These are phyloP conservation scores for Callospermophilus lateralis DNA, from an alignment of 2,113 vertebrate genomes.

Conservation along the genomic window DNA sequence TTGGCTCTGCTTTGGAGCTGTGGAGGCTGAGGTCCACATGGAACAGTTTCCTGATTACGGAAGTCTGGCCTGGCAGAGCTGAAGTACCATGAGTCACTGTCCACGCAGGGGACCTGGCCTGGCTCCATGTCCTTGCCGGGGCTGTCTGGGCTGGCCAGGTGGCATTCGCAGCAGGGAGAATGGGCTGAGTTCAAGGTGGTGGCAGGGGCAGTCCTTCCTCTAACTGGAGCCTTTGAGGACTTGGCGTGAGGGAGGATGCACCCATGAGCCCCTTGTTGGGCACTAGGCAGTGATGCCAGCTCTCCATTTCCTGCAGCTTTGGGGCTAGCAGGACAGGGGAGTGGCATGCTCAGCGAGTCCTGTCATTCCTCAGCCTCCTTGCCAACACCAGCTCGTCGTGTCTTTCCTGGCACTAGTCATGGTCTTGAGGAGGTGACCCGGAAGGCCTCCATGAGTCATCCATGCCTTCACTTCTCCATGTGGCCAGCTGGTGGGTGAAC, in stretches of 20 bases:
- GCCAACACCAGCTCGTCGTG: not conserved
- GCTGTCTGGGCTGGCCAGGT: not conserved
- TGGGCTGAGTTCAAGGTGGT: conserved; percentile 10
- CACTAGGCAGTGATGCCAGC: not conserved
- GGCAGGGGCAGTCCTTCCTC: not conserved
- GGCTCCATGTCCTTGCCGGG: conserved; percentile 1
- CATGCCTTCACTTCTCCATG: too few relatives aligned
- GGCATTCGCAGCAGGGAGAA: not conserved
- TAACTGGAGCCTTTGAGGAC: not conserved
- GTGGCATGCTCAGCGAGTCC: not conserved
- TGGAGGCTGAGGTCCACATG: not conserved
- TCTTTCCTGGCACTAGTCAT: not conserved
- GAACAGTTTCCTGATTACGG: not conserved
- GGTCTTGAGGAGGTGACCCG: not conserved
- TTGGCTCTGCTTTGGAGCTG: not conserved
- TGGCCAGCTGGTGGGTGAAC: not conserved
- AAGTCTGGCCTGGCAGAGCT: not conserved
- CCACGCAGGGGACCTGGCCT: not conserved
- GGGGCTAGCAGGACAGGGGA: not conserved
- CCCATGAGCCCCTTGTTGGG: not conserved
- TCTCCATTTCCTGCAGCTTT: not conserved
- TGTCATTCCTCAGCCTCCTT: not conserved
- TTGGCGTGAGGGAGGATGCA: not conserved
- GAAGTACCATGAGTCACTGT: not conserved
- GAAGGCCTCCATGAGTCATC: not conserved